Percentiles rank a stretch among this genome's conserved stretches.
Evolutionary conservation across 1,140 invertebrate species (phyloP).

Genomic region (Pachypsylla venusta): DNA sequence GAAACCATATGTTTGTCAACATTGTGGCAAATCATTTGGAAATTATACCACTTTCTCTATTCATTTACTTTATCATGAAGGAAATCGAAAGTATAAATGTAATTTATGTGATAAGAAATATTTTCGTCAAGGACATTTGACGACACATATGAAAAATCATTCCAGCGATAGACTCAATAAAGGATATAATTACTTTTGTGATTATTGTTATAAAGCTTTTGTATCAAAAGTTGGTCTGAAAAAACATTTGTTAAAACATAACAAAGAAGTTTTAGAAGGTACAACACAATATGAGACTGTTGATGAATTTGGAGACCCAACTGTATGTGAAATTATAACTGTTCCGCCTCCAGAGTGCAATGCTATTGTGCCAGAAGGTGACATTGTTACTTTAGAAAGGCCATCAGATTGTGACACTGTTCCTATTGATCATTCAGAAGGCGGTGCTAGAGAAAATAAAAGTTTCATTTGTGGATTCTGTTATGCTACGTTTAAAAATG

Average conservation of each 20-base stretch:
- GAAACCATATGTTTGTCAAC: constrained; percentile 2
- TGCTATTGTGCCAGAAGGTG: no score
- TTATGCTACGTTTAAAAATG: background rate
- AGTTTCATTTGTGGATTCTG: background rate
- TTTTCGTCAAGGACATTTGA: background rate
- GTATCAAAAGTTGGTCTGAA: background rate
- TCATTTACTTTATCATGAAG: background rate
- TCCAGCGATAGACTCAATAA: background rate
- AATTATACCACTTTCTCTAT: background rate
- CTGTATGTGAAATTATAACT: no score
- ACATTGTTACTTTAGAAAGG: no score
- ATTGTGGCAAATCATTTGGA: constrained; percentile 6
- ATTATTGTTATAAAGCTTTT: background rate
- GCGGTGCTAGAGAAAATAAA: no score
- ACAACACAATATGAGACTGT: no score
- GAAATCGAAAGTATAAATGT: background rate
- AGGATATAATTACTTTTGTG: background rate
- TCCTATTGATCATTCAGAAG: no score
- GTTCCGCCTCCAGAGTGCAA: no score
- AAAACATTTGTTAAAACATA: background rate
- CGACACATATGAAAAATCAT: background rate
- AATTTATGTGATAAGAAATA: background rate
- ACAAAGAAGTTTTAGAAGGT: no score
- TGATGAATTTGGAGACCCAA: no score
- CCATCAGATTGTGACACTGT: no score